Conservation (phyloP, 2,113 vertebrate species). For the Rhadina sibilatrix region DNA sequence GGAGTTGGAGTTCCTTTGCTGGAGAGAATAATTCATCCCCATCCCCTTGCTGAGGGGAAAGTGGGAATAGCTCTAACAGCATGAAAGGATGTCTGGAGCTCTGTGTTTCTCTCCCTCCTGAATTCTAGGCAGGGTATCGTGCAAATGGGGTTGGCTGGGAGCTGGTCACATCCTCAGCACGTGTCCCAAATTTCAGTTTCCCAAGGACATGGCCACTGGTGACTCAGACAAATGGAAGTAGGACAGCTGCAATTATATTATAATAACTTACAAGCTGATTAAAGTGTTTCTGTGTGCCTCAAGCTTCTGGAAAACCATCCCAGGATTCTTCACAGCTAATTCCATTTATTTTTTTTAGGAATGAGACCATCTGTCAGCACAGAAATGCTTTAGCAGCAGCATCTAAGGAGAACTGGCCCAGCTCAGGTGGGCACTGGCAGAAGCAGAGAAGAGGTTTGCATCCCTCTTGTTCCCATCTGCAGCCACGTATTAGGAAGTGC, state of each 20-base stretch:
- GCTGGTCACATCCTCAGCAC: not conserved
- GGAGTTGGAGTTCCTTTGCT: not conserved
- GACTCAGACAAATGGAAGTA: not conserved
- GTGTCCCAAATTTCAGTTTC: not conserved
- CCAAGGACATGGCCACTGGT: not conserved
- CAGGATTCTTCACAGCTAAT: not conserved
- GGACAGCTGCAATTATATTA: not conserved
- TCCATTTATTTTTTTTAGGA: not conserved
- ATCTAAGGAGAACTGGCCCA: not conserved
- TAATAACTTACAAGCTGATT: not conserved
- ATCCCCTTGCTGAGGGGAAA: not conserved
- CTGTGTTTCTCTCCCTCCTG: not conserved
- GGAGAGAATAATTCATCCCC: slow-evolving; percentile 25
- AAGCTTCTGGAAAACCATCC: not conserved
- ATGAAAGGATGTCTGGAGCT: not conserved
- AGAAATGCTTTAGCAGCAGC: not conserved
- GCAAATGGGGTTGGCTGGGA: not conserved
- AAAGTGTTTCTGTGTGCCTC: not conserved
- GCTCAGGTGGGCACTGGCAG: not conserved
- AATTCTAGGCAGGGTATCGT: not conserved
- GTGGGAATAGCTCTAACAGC: not conserved
- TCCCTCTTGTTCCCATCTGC: not conserved
- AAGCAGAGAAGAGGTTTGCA: not conserved
- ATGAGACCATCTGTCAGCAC: not conserved
- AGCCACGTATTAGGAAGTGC: not conserved